Evolutionary conservation across 2,888 invertebrate genomes (phyloP), one percentile per base, ranked within the genome.

Genomic region (Amphipoea oculea): DNA sequence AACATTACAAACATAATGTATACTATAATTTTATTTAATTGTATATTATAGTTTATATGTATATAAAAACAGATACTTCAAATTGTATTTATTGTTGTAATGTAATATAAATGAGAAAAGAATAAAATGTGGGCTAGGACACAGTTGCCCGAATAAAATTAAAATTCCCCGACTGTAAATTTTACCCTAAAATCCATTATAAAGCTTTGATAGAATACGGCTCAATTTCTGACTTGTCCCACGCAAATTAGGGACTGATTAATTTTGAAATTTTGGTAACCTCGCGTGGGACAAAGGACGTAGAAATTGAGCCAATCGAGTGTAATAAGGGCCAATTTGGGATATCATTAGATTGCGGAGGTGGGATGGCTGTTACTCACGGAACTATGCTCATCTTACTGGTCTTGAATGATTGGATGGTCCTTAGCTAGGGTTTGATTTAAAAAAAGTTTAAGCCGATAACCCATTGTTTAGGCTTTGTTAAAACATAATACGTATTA

Each of bases 311-410:
- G 73, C 45, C 60, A 76, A 60, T 73, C 45, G 5, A 73, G 45
- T 76, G 75, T 73, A 76, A 73, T 76, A 76, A 73, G 73, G 75
- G 75, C 60, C 45, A 76, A 73, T 76, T 76, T 73, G 36, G 45
- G 20, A 36, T 76, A 40, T 48, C 45, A 48, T 73, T 73, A 17
- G 12, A 73, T 73, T 45, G n/a, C n/a, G 5, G 73, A 62, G 45
- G 45, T 73, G 20, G 60, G 29, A 60, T 20, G 23, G 17, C 17
- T 60, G 73, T 36, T 72, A 36, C 11, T 23, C 23, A 36, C 3
- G 23, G 29, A 36, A 57, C 57, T 36, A 60, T 36, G 36, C 11
- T 23, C 20, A 45, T 11, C 11, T 45, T 40, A 45, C 4, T 48
- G 67, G 17, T 20, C 2, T 40, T 40, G 40, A 40, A 40, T 40